Base-by-base conservation (phyloP, 2,797 vertebrate genomes). In the Muscicapa comitata region DNA sequence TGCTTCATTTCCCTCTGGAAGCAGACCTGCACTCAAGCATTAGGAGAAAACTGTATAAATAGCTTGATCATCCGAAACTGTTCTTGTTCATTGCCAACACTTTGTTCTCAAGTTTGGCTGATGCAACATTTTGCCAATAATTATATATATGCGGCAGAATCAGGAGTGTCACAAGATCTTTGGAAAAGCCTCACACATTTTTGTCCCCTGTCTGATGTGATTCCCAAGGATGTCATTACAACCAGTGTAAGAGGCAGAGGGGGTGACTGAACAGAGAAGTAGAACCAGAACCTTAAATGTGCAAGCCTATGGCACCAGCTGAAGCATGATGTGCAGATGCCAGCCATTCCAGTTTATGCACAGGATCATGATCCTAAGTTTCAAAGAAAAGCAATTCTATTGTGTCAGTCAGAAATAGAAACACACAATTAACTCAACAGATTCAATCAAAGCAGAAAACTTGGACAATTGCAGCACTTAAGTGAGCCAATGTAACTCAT, bases 71-170 rank as follows among this genome's bases (percentile, higher is more conserved):
- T 29, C 17, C 11, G 45, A 47, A 87, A 66, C 5, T 16, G 3
- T 13, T 84, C 31, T 31, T 53, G 3, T 38, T 89, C 67, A 54
- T 37, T 82, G 40, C 5, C 6, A 50, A 47, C 13, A 33, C 2
- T 42, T 73, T 16, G 3, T 37, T 80, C 72, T 61, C 31, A 6
- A 24, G 29, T 74, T 88, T 78, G 78, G 7, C 37, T 63, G 10
- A 24, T 57, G 6, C 20, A 38, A 57, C 2, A 28, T n/a, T 58
- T 76, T 50, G 4, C 14, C 0, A 0, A 43, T 79, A 55, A 70
- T 70, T 59, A 33, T 25, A 50, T 12, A 18, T 26, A 26, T 3
- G 10, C 13, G 71, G 38, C 40, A 90, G 71, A 82, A 43, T 59
- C 29, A 74, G 77, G 8, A 4, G 1, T 47, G n/a, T 71, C 18